Base-by-base conservation (phyloP, 2,797 vertebrate genomes). In the Emydoidea blandingii region DNA sequence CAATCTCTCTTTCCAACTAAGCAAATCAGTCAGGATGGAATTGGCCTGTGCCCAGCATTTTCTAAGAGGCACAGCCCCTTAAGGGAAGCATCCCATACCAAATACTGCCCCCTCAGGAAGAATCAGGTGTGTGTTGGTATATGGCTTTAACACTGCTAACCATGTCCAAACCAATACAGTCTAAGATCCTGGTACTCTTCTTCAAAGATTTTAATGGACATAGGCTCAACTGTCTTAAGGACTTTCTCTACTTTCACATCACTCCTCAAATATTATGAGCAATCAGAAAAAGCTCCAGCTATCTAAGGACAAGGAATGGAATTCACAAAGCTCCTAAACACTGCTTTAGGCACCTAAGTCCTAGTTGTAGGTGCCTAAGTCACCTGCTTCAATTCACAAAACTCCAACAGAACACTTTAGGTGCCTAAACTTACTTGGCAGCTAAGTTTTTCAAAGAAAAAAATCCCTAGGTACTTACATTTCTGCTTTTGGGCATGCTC, bases 181-280 rank as follows among this genome's bases (percentile, higher is more conserved):
- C 74, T 87, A 91, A 82, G 29, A 86, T 91, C 94, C 93, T 91
- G 49, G 74, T 89, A 82, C 82, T 94, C 59, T 65, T 91, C 86
- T 95, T 93, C 87, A 91, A 97, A 93, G 93, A 76, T 88, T 80
- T 19, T 87, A 91, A 91, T 79, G 86, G 94, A 90, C 92, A 93
- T 31, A 52, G 83, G 83, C 87, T 95, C 95, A 91, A 95, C 93
- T 96, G 95, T 94, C 95, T 95, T 93, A 97, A 96, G 87, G 94
- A 84, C 91, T 97, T 94, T 57, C 89, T 94, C 90, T 94, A 87
- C 92, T 94, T 94, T 92, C 85, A 83, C 56, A 85, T 88, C 86
- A 52, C 92, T 94, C 57, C 29, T 49, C 25, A 78, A 78, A 49
- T 74, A 76, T 47, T 29, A 29, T 78, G 25, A 47, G 27, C 6